Base-by-base conservation (phyloP, 2,888 invertebrate genomes). In the Disparrhopalites patrizii region DNA sequence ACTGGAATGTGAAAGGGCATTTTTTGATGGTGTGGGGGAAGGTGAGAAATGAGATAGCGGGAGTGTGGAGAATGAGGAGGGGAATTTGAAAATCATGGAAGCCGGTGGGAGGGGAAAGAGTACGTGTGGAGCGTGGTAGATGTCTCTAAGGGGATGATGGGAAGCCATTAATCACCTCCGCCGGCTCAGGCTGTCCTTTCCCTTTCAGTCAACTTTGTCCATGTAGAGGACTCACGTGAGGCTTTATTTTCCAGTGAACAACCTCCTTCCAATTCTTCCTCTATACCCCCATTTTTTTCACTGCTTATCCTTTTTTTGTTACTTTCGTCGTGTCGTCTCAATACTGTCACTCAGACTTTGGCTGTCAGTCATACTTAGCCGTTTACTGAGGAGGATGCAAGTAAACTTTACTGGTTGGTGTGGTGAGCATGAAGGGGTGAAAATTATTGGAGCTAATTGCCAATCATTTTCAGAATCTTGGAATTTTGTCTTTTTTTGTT, bases 151-250 rank as follows among this genome's bases (percentile, higher is more conserved):
- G 65, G 68, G 65, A 58, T 55, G 61, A 60, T 61, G 31, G 62
- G 51, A 61, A 65, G 58, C 28, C 67, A 70, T 70, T 68, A 70
- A 70, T 70, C 70, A 70, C 66, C 66, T 65, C n/a, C 30, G 18
- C 36, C 27, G 40, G 58, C 23, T 25, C 20, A 58, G 25, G 25
- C 23, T 25, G 18, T 27, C 25, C 18, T 58, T 25, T 60, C 47
- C 30, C 25, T 61, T 27, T 20, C 2, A 18, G 33, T 38, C 25
- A 15, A 30, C 18, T 36, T 23, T 25, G 38, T 25, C 33, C 38
- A 36, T 57, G 57, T 57, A 57, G 57, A 57, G 57, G 57, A 57
- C 57, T 57, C 57, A 57, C 23, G 38, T 57, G 40, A 36, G 30
- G 36, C 57, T 25, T 25, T 56, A 56, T 56, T 56, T 38, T 52